phyloP scores from a whole-genome alignment of 2,113 vertebrate species.

The Scopus umbretta region DNA sequence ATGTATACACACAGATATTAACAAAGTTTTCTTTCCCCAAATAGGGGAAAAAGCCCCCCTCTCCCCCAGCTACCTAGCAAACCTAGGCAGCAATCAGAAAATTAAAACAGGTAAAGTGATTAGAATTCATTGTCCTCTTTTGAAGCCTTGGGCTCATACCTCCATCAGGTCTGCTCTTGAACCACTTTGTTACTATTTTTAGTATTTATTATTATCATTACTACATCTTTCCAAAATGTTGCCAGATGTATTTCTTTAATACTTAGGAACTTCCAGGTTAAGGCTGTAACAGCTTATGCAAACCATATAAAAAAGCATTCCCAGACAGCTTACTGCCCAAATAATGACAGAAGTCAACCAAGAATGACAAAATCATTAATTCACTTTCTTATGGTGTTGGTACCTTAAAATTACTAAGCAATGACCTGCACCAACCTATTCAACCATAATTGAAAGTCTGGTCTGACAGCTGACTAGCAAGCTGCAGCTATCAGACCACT shows the following conservation, averaged over 20 bases:
- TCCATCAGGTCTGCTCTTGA: background rate
- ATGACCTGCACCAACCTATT: background rate
- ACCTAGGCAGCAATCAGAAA: background rate
- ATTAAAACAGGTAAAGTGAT: background rate
- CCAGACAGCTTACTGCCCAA: background rate
- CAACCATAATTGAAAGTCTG: background rate
- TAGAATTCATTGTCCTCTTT: background rate
- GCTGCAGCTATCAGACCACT: background rate
- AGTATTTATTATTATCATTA: background rate
- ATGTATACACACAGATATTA: background rate
- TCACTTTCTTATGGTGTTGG: background rate
- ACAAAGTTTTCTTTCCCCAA: background rate
- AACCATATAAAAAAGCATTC: background rate
- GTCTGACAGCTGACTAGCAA: background rate
- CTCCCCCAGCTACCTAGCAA: background rate
- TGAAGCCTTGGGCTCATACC: background rate
- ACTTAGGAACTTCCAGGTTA: background rate
- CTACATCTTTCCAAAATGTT: background rate
- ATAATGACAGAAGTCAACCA: background rate
- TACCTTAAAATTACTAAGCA: background rate
- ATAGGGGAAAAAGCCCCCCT: background rate
- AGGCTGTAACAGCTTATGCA: background rate
- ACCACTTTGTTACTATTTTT: background rate
- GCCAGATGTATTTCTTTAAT: background rate
- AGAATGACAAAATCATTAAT: background rate